Evolutionary conservation across 2,888 invertebrate genomes (phyloP), one percentile per base, ranked within the genome.

Genomic region (Euplagia quadripunctaria): DNA sequence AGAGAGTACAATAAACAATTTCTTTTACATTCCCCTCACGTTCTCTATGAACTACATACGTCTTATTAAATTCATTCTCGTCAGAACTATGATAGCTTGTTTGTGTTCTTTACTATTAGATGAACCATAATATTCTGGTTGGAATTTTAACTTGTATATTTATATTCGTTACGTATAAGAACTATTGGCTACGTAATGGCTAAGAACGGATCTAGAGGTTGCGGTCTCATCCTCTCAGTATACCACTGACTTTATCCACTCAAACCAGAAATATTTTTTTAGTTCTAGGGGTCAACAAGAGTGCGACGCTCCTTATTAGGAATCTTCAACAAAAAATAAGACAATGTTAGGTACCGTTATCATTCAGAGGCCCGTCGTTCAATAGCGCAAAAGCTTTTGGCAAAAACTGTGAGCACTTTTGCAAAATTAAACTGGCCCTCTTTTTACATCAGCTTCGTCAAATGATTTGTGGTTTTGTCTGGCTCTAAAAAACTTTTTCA

Each of bases 11-110:
- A 89, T 89, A 88, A 88, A 88, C 79, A 81, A 80, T 86, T 87
- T 85, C 85, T 85, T 88, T 86, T 81, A 81, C 80, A 93, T 85
- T 90, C 89, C 70, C 77, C 79, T 86, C 94, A 93, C 93, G 94
- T 93, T 85, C 86, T 73, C 82, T 82, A 77, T 83, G 85, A 89
- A 88, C 86, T 87, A 86, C 82, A 85, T 78, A 75, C 79, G 84
- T 85, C 82, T 82, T 86, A 83, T 86, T 82, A 83, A 86, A 87
- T 88, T 85, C 80, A 81, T 83, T 86, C 80, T 86, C 79, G 77
- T 84, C 81, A 81, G 71, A 82, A 83, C 78, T 80, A 79, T 79
- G 70, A 75, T 76, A 70, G 41, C 73, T 76, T 75, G 68, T 51
- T 75, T 72, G 73, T 74, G 68, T 75, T 71, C 65, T 70, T 66